Evolutionary conservation across 2,797 vertebrate genomes (phyloP).

Genomic region (Enteromius radiatus): DNA sequence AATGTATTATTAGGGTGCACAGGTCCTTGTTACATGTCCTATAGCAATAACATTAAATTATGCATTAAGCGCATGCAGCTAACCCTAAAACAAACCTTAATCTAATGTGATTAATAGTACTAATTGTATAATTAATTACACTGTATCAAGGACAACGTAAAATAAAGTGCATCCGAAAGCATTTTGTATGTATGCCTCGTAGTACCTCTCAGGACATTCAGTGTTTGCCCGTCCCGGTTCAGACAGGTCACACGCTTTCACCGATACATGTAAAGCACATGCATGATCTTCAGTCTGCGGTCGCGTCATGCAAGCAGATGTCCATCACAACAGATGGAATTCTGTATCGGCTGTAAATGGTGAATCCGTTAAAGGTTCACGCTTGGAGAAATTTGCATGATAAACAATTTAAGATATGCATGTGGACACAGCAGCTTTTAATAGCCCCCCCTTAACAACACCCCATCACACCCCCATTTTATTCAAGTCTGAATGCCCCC

Average conservation of each 20-base stretch:
- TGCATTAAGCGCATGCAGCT: not conserved
- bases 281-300: slow-evolving; percentile 19
- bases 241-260: slow-evolving; percentile 41
- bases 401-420: slow-evolving; percentile 84
- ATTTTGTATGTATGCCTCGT: not conserved
- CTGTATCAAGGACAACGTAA: not conserved
- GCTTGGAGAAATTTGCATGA: slow-evolving; percentile 78
- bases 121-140: not conserved
- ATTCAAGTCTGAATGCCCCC: slow-evolving; percentile 52
- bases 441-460: slow-evolving; percentile 31
- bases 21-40: not conserved
- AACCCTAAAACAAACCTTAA: not conserved
- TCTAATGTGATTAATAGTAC: not conserved
- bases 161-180: not conserved
- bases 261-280: slow-evolving; percentile 37
- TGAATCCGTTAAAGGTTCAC: slow-evolving; percentile 68
- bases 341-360: slow-evolving; percentile 69
- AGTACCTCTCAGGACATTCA: not conserved
- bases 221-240: slow-evolving; percentile 4
- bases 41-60: not conserved
- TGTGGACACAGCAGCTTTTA: slow-evolving; percentile 59
- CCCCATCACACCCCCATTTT: slow-evolving; percentile 36
- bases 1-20: not conserved
- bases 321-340: slow-evolving; percentile 56
- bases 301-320: slow-evolving; percentile 48